Evolutionary conservation across 2,113 vertebrate species (phyloP), one percentile per base, ranked within the genome.

Genomic region (Polyodon spathula): DNA sequence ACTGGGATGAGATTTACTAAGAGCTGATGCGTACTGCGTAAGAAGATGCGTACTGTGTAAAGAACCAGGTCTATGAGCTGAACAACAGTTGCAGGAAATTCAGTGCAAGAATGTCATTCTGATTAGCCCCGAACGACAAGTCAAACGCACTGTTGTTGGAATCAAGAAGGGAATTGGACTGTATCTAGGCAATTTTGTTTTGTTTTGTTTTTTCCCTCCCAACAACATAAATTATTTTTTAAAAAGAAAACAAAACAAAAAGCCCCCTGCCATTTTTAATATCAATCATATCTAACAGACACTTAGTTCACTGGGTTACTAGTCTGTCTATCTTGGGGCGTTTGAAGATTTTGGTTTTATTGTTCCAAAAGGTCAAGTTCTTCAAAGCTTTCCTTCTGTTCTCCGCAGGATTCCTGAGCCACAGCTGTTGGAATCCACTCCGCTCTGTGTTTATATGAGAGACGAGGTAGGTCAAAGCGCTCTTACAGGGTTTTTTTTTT

Each of bases 401-500:
- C 54, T 52, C 76, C 65, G 8, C 78, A 91, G 89, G 75, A 76
- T 79, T 59, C 1, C 66, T 16, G 65, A 88, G 73, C 78, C 80
- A 58, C 78, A 69, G 54, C 64, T 56, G 0, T 37, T 66, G 17
- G 84, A 81, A 76, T 70, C 63, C 40, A 78, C 66, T 54, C 88
- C 84, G 0, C 68, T 81, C 62, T 91, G 89, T 57, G 69, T 91
- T 75, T 90, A 86, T 77, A 91, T 89, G 86, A 72, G 88, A 56
- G 82, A 85, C 61, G 88, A 91, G 86, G 89, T 91, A 83, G 78
- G 89, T 67, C 61, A 27, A 11, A 17, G 40, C 40, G 8, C 38
- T 40, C 15, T 40, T 40, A 4, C 38, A 10, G 60, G 62, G 15
- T 40, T 64, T 59, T 14, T 7, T 66, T 66, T 6, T 58, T 42